phyloP scores from a whole-genome alignment of 2,797 vertebrate species.

The Acipenser transmontanus region DNA sequence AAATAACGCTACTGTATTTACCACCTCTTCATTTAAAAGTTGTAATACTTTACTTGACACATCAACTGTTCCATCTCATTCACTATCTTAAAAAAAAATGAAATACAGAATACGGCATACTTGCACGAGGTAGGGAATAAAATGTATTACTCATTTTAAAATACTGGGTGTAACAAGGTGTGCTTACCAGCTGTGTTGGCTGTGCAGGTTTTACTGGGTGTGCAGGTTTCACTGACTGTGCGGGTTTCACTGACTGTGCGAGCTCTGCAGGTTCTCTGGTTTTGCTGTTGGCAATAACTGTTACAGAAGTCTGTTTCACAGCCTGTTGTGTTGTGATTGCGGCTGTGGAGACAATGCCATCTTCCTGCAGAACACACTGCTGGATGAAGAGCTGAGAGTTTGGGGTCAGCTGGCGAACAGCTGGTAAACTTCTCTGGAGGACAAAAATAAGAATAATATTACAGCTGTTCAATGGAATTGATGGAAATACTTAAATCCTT shows the following conservation, averaged over 20 bases:
- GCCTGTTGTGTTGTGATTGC: slow-evolving; percentile 26
- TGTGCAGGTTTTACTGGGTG: slow-evolving; percentile 67
- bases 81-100: too few relatives aligned
- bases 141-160: too few relatives aligned
- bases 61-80: too few relatives aligned
- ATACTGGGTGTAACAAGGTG: background rate
- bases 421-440: slow-evolving; percentile 80
- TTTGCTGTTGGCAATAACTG: slow-evolving; percentile 36
- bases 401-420: slow-evolving; percentile 75
- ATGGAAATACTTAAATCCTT: background rate
- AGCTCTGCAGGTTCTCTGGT: slow-evolving; percentile 26
- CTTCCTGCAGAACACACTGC: slow-evolving; percentile 64
- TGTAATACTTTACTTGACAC: too few relatives aligned
- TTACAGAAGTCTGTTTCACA: slow-evolving; percentile 21
- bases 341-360: slow-evolving; percentile 23
- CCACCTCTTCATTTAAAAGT: too few relatives aligned
- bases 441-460: slow-evolving; percentile 5
- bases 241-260: slow-evolving; percentile 31
- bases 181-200: slow-evolving; percentile 65
- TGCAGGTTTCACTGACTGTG: slow-evolving; percentile 48
- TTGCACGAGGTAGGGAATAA: too few relatives aligned
- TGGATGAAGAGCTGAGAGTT: slow-evolving; percentile 81
- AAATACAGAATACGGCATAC: too few relatives aligned
- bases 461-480: background rate
- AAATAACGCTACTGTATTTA: too few relatives aligned